Evolutionary conservation across 2,797 vertebrate genomes (phyloP), one percentile per base, ranked within the genome.

Genomic region (Ceryle rudis): DNA sequence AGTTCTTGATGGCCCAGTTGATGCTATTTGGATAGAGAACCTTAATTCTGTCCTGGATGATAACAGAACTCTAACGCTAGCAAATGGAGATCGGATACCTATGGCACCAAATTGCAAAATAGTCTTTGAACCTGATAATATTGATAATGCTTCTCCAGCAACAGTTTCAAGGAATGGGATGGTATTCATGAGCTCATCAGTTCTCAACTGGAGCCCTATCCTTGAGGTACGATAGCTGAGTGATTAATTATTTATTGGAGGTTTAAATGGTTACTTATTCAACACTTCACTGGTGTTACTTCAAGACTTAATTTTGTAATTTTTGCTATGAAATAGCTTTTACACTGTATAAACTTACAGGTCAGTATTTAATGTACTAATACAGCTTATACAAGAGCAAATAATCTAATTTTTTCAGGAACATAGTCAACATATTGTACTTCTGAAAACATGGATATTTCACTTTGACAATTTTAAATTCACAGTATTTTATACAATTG

Each of bases 11-110:
- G 99, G 99, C 70, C 99, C 99, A 18, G 99, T 99, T 11, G 99
- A 99, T 90, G 99, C 99, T 61, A 99, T 99, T 97, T 99, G 99
- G 99, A 99, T 99, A 91, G 99, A 99, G 97, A 99, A 99, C 91
- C 98, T 99, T 37, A 99, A 99, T 98, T 99, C 99, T 1, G 99
- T 99, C 84, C 97, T 99, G 97, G 99, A 99, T 74, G 99, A 99
- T 97, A 99, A 99, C 96, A 99, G 97, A 98, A 99, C 99, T 16
- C 98, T 99, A 17, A 99, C 99, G 0, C 97, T 99, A 69, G 99
- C 99, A 42, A 99, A 99, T 7, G 99, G 99, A 6, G 99, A 99
- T 95, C 99, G 99, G 26, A 99, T 99, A 95, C 99, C 99, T 41
- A 99, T 99, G 99, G 99, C 99, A 4, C 99, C 99, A 75, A 99